These are phyloP conservation scores for Diadophis punctatus DNA, from an alignment of 2,113 vertebrate genomes.

Conservation along the genomic window DNA sequence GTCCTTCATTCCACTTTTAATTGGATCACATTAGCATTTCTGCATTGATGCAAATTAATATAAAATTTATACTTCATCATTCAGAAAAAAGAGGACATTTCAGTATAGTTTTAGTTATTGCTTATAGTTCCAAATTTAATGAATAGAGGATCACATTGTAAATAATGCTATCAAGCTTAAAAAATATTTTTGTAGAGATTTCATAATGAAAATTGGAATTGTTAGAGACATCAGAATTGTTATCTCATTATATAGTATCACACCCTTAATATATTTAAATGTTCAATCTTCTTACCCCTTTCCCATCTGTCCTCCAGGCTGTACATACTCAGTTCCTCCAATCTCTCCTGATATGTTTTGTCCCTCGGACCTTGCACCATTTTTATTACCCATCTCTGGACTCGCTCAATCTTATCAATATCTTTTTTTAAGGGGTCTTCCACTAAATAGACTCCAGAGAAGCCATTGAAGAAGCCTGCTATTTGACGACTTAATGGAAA, in stretches of 20 bases:
- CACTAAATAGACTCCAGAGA: neutral
- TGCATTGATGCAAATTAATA: neutral
- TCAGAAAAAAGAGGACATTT: neutral
- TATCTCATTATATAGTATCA: neutral
- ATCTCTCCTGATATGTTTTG: neutral
- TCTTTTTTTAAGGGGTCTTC: neutral
- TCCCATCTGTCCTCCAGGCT: neutral
- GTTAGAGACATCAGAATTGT: neutral
- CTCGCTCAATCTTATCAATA: neutral
- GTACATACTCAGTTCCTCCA: neutral
- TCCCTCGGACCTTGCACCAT: neutral
- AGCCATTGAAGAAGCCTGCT: neutral
- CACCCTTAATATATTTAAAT: neutral
- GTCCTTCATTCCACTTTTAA: neutral
- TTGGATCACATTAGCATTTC: neutral
- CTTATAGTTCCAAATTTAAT: neutral
- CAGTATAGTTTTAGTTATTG: neutral
- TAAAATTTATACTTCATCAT: neutral
- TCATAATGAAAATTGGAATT: neutral
- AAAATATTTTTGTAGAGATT: neutral
- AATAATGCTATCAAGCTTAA: neutral
- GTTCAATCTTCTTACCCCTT: neutral
- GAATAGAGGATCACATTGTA: neutral
- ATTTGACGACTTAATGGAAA: neutral
- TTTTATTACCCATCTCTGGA: neutral